Conservation (phyloP, 2,797 vertebrate species). For the Megaceryle alcyon region DNA sequence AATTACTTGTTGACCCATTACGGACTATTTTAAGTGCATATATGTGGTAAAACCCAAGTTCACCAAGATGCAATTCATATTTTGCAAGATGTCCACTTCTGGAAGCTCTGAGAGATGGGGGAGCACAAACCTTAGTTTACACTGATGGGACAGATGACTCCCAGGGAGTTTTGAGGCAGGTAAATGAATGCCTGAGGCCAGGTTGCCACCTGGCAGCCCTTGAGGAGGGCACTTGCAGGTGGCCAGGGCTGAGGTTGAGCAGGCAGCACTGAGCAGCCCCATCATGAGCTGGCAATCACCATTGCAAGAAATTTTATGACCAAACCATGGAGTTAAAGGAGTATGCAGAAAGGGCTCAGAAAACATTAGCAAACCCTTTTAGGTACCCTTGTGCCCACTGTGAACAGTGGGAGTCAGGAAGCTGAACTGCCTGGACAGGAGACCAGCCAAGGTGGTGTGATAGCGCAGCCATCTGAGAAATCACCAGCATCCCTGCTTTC, state of each 20-base stretch:
- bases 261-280: accelerated
- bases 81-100: not conserved
- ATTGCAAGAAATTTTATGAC: not conserved
- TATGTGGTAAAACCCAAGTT: not conserved
- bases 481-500: not conserved
- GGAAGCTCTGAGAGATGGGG: not conserved
- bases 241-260: not conserved
- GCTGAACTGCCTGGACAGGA: not conserved
- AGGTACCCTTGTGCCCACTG: not conserved
- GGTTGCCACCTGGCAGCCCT: not conserved
- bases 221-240: accelerated
- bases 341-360: not conserved
- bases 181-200: not conserved
- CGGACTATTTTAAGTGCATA: not conserved
- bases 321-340: accelerated
- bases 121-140: accelerated
- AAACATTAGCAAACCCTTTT: not conserved
- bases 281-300: not conserved
- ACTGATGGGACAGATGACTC: not conserved
- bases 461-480: not conserved
- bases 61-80: accelerated
- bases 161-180: not conserved
- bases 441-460: not conserved
- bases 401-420: not conserved
- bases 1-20: not conserved